Percentiles rank a stretch among this genome's conserved stretches.
Conservation (phyloP, 2,113 vertebrate genomes). For the Trachemys scripta region DNA sequence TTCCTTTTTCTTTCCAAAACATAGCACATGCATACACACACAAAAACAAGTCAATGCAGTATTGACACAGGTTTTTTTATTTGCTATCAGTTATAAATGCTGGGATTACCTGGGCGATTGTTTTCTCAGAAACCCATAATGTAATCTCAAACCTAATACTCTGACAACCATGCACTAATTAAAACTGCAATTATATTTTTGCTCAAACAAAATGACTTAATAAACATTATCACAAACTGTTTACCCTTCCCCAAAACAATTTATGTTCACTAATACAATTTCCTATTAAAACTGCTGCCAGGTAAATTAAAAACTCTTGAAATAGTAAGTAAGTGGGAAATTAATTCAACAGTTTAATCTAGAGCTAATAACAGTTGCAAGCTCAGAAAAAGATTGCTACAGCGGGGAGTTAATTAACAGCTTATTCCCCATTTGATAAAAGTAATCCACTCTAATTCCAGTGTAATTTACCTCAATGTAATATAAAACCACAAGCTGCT, state of each 20-base stretch:
- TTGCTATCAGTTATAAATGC: conserved; percentile 66
- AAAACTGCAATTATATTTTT: conserved; percentile 87
- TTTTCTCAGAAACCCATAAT: conserved; percentile 77
- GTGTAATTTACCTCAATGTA: conserved; percentile 91
- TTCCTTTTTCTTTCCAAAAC: not conserved
- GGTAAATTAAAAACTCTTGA: conserved; percentile 91
- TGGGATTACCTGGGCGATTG: conserved; percentile 78
- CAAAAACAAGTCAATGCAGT: not conserved
- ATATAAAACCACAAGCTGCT: conserved; percentile 91
- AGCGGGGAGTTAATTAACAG: conserved; percentile 93
- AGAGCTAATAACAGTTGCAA: conserved; percentile 88
- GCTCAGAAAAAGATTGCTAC: conserved; percentile 88
- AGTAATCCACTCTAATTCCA: conserved; percentile 90
- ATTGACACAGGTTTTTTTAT: conserved; percentile 44
- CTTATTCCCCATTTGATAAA: conserved; percentile 92
- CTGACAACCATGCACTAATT: conserved; percentile 83
- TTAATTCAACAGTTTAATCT: conserved; percentile 92
- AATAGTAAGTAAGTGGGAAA: conserved; percentile 91
- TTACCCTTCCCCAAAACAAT: conserved; percentile 86
- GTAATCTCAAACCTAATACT: conserved; percentile 84
- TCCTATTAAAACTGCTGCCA: conserved; percentile 89
- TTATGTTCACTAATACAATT: conserved; percentile 88
- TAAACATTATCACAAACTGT: conserved; percentile 87
- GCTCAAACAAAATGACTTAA: conserved; percentile 86
- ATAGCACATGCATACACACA: rapidly evolving